These are phyloP conservation scores for rabbit (Oryctolagus cuniculus) DNA, from an alignment of 2,113 vertebrate species.

Conservation along the genomic window DNA sequence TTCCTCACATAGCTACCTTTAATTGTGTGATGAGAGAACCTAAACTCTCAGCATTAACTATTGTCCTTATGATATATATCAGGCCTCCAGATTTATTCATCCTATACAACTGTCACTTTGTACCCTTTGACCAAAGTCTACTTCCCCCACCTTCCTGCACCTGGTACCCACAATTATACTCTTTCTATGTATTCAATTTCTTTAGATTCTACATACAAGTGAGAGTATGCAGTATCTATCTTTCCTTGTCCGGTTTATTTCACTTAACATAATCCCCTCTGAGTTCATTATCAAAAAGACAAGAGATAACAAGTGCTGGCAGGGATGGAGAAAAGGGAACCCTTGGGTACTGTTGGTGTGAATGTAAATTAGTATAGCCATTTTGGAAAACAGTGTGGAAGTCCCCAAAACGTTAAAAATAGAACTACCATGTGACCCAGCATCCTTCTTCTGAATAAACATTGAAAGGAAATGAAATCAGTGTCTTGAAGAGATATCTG, in stretches of 20 bases:
- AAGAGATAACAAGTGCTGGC: not conserved
- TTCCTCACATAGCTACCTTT: not conserved
- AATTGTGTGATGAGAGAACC: not conserved
- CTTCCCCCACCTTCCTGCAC: not conserved
- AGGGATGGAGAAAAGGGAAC: not conserved
- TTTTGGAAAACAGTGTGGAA: not conserved
- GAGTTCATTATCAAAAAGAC: not conserved
- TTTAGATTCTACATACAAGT: not conserved
- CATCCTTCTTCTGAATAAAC: not conserved
- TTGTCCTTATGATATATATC: not conserved
- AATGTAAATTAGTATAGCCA: not conserved
- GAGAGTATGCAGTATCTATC: not conserved
- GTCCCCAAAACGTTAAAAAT: not conserved
- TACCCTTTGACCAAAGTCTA: not conserved
- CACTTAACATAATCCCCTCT: not conserved
- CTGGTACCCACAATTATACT: not conserved
- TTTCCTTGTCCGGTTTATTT: not conserved
- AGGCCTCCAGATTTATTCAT: not conserved
- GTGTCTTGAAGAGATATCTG: not conserved
- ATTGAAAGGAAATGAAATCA: slow-evolving; percentile 17
- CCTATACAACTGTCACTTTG: not conserved
- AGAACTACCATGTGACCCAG: not conserved
- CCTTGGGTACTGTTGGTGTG: not conserved
- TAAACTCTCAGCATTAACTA: not conserved
- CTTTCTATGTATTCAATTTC: not conserved